A percentile compares a stretch with the other conserved stretches of the same genome.
Conservation (phyloP, 2,888 invertebrate genomes). For the Coenonympha arcania region DNA sequence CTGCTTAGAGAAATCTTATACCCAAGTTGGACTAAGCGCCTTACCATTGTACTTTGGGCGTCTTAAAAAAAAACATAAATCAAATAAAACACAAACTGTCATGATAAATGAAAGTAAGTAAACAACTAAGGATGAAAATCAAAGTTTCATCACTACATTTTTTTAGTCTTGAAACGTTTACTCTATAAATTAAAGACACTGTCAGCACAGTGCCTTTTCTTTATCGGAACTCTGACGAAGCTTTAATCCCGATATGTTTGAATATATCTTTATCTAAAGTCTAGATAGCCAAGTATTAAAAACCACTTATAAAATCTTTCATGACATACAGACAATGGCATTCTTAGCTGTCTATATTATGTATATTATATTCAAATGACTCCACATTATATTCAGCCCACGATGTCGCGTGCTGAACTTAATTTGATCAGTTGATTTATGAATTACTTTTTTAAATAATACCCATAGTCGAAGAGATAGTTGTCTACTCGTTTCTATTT, state of each 20-base stretch:
- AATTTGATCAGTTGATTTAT: conserved; percentile 51
- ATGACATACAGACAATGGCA: conserved; percentile 9
- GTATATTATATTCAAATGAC: conserved; percentile 30
- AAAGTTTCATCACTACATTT: too few species aligned
- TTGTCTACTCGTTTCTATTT: conserved; percentile 25
- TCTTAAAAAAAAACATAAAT: too few species aligned
- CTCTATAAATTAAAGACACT: too few species aligned
- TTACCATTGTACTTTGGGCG: too few species aligned
- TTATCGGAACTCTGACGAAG: too few species aligned
- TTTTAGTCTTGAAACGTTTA: too few species aligned
- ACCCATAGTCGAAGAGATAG: conserved; percentile 20
- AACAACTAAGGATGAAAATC: too few species aligned
- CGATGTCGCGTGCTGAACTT: conserved; percentile 38
- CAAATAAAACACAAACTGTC: too few species aligned
- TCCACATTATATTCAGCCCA: conserved; percentile 45
- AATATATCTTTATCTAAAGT: neutral
- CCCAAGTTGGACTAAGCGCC: too few species aligned
- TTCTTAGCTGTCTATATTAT: conserved; percentile 9
- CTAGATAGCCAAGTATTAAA: conserved; percentile 1
- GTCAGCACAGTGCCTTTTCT: neutral
- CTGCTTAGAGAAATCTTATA: too few species aligned
- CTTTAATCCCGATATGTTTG: too few species aligned
- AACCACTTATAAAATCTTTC: conserved; percentile 6
- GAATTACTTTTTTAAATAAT: conserved; percentile 46
- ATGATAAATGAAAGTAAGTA: too few species aligned